A percentile compares a stretch with the other conserved stretches of the same genome.
These are phyloP conservation scores for Bombus polaris DNA, from an alignment of 1,140 invertebrate species.

Conservation along the genomic window DNA sequence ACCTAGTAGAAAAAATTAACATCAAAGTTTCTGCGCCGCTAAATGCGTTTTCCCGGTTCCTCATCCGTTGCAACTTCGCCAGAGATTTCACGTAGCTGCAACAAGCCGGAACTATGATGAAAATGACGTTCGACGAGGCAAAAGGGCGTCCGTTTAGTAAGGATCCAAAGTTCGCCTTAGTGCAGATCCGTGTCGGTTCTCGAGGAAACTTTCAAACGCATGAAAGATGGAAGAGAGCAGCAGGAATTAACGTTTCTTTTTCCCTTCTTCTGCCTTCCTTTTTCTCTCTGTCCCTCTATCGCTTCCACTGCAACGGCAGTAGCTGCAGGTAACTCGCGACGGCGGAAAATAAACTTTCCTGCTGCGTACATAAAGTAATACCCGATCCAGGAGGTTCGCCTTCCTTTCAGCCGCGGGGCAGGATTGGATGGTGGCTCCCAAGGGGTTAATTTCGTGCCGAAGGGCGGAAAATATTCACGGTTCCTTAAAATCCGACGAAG, in stretches of 20 bases:
- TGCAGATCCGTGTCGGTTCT: constrained; percentile 54
- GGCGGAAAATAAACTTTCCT: constrained; percentile 62
- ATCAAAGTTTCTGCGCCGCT: neutral
- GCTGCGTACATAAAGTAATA: constrained; percentile 62
- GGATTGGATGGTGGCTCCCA: constrained; percentile 73
- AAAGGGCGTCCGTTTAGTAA: constrained; percentile 40
- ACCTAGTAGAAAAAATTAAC: neutral
- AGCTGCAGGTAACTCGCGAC: constrained; percentile 62
- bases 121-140: constrained; percentile 8
- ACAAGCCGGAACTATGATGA: neutral
- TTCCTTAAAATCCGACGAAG: constrained; percentile 79
- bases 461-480: constrained; percentile 79
- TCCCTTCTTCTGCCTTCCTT: neutral
- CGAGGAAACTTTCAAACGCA: constrained; percentile 42
- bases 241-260: constrained; percentile 34
- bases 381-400: constrained; percentile 39
- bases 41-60: neutral
- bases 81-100: neutral
- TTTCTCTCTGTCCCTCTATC: neutral
- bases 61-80: neutral
- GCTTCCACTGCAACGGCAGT: neutral
- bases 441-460: constrained; percentile 77
- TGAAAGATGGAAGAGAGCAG: constrained; percentile 37
- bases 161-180: constrained; percentile 51
- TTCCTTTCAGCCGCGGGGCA: constrained; percentile 47